A percentile compares a stretch with the other conserved stretches of the same genome.
Evolutionary conservation across 2,113 vertebrate genomes (phyloP).

Genomic region (Eublepharis macularius): DNA sequence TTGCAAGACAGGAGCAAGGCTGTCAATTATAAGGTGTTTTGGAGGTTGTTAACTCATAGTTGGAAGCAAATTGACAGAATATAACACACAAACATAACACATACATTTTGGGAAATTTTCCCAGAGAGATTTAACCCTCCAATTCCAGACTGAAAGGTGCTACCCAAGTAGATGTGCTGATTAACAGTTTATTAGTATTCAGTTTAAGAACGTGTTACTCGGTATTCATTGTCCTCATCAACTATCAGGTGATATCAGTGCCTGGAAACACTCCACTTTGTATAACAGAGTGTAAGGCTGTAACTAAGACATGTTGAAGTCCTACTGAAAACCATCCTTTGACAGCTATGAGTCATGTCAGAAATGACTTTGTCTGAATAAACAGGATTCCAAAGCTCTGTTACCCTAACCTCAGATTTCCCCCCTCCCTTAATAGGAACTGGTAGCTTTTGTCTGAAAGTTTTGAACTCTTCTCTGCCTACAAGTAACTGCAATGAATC

Average conservation of each 20-base stretch:
- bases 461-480: constrained; percentile 30
- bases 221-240: neutral
- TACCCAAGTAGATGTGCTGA: neutral
- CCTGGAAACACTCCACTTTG: neutral
- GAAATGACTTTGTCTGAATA: constrained; percentile 6
- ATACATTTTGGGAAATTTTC: too few species aligned
- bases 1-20: too few species aligned
- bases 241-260: neutral
- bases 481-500: constrained; percentile 39
- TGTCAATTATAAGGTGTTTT: too few species aligned
- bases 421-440: constrained; percentile 16
- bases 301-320: neutral
- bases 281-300: neutral
- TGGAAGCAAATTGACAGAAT: too few species aligned
- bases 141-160: neutral
- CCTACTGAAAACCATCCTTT: constrained; percentile 1
- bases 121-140: too few species aligned
- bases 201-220: neutral
- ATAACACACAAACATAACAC: too few species aligned
- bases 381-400: neutral
- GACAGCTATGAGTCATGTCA: neutral
- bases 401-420: constrained; percentile 18
- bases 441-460: constrained; percentile 3
- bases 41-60: too few species aligned
- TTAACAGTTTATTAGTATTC: neutral